phyloP scores from a whole-genome alignment of 2,113 vertebrate genomes.

The Notarius lentiginosus region DNA sequence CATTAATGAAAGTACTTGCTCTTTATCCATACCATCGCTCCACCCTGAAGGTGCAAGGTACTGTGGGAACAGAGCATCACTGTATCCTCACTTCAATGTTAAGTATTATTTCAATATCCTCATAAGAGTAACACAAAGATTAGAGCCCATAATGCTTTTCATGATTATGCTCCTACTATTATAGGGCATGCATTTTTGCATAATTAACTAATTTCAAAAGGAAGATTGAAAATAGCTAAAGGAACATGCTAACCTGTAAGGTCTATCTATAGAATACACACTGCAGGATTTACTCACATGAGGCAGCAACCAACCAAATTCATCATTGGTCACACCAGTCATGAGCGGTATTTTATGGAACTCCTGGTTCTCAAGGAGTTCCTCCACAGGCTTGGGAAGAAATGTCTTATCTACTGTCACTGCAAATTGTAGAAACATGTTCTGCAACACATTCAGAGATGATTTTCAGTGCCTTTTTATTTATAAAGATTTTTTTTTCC shows the following conservation, averaged over 20 bases:
- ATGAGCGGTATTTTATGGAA: slow-evolving; percentile 56
- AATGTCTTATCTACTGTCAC: slow-evolving; percentile 50
- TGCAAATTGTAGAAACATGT: not conserved
- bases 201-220: not conserved
- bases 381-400: slow-evolving; percentile 43
- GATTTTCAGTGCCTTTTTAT: not conserved
- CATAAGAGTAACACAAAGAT: not conserved
- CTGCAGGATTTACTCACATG: slow-evolving; percentile 48
- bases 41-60: slow-evolving; percentile 60
- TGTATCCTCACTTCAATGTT: not conserved
- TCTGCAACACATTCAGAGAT: slow-evolving; percentile 27
- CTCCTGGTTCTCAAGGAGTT: slow-evolving; percentile 43
- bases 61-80: slow-evolving; percentile 47
- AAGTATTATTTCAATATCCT: not conserved
- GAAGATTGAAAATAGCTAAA: not conserved
- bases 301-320: slow-evolving; percentile 54
- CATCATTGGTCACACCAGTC: slow-evolving; percentile 55
- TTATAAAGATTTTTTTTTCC: not conserved
- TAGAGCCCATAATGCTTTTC: not conserved
- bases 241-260: not conserved
- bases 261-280: not conserved
- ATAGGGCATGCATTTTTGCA: not conserved
- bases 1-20: slow-evolving; percentile 24
- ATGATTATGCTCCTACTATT: not conserved
- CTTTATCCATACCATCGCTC: slow-evolving; percentile 67